These are phyloP conservation scores for Mareca strepera DNA, from an alignment of 2,797 vertebrate species.

Conservation along the genomic window DNA sequence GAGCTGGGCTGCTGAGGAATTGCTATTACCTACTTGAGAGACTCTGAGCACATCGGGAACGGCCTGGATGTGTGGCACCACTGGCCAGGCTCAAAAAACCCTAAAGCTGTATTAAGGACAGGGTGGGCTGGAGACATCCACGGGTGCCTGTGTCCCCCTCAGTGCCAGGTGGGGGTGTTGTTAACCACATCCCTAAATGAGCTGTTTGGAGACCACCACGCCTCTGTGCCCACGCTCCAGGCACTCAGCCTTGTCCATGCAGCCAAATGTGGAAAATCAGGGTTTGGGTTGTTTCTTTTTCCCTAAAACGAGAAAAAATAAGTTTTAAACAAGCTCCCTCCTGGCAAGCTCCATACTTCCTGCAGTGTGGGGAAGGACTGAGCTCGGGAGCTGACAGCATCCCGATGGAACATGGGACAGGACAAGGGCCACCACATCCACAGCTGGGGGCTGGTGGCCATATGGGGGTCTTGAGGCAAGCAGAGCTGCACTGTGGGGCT, in stretches of 20 bases:
- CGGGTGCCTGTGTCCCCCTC: neutral
- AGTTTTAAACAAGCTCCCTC: neutral
- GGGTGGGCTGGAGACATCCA: fast-evolving
- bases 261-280: constrained; percentile 1
- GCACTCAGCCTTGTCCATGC: neutral
- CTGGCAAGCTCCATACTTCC: neutral
- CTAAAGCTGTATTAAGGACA: neutral
- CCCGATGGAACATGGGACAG: neutral
- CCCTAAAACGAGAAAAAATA: neutral
- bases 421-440: too few relatives aligned
- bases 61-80: fast-evolving
- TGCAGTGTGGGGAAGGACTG: neutral
- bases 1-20: neutral
- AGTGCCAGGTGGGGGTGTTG: fast-evolving
- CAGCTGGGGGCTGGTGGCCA: neutral
- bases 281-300: fast-evolving
- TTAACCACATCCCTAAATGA: fast-evolving
- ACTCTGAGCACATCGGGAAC: fast-evolving
- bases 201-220: fast-evolving
- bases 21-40: constrained; percentile 13
- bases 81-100: neutral
- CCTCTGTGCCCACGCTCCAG: neutral
- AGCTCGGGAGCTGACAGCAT: neutral
- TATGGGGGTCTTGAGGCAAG: neutral
- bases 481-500: neutral